Percentiles rank a stretch among this genome's conserved stretches.
phyloP scores from a whole-genome alignment of 2,888 invertebrate species.

The Conomelus anceps region DNA sequence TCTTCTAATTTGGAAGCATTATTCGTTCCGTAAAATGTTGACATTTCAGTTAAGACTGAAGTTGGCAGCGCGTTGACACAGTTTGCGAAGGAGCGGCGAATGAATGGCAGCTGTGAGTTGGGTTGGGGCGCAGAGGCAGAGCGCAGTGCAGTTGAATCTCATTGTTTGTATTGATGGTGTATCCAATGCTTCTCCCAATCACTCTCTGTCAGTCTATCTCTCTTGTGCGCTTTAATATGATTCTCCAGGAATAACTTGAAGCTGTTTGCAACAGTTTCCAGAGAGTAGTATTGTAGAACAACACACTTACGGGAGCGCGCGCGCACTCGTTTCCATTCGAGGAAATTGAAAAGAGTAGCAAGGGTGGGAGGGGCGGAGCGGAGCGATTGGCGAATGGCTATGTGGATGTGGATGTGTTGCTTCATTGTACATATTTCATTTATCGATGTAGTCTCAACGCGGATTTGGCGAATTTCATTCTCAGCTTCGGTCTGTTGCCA shows the following conservation, averaged over 20 bases:
- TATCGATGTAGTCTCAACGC: background rate
- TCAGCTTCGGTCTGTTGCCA: background rate
- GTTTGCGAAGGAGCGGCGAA: background rate
- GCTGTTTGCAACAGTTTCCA: background rate
- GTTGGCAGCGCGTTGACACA: background rate
- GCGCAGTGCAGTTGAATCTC: background rate
- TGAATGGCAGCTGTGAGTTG: background rate
- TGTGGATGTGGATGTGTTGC: background rate
- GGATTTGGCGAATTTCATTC: background rate
- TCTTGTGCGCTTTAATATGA: background rate
- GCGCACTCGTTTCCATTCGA: background rate
- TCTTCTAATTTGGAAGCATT: too few species aligned
- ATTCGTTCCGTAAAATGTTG: too few species aligned
- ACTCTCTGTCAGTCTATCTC: background rate
- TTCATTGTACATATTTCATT: background rate
- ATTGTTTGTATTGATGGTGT: background rate
- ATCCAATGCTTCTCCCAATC: background rate
- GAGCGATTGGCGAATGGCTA: background rate
- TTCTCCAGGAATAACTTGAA: background rate
- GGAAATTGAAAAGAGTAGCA: background rate
- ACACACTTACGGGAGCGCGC: background rate
- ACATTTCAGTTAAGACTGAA: background rate
- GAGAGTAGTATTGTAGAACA: background rate
- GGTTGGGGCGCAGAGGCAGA: background rate
- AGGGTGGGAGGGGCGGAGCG: background rate